Conservation (phyloP, 2,113 vertebrate species). For the Urocolius indicus region DNA sequence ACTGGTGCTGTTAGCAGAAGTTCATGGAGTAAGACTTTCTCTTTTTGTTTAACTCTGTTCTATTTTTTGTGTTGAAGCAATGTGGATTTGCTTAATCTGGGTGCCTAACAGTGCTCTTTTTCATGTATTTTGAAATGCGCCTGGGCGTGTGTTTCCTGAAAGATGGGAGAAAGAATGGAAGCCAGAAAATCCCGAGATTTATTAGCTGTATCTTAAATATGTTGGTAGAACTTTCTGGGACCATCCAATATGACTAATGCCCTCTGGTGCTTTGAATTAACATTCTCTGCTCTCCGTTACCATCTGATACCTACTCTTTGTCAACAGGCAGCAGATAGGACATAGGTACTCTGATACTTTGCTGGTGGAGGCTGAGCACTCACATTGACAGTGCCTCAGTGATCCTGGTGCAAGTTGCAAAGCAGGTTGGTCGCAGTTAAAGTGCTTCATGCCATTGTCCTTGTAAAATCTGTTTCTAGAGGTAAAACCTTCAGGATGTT, state of each 20-base stretch:
- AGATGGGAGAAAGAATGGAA: constrained; percentile 34
- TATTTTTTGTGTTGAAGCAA: background rate
- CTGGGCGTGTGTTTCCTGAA: constrained; percentile 19
- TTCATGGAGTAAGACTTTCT: constrained; percentile 56
- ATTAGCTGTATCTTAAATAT: background rate
- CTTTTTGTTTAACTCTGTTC: background rate
- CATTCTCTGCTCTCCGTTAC: background rate
- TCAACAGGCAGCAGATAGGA: background rate
- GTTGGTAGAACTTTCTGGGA: background rate
- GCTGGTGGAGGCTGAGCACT: background rate
- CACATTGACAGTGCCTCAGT: background rate
- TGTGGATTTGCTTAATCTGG: background rate
- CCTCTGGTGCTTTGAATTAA: constrained; percentile 6
- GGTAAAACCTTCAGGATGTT: background rate
- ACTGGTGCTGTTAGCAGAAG: constrained; percentile 68
- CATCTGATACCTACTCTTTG: background rate
- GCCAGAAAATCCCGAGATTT: background rate
- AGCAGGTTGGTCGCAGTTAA: background rate
- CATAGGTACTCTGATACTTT: accelerated
- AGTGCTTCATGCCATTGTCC: background rate
- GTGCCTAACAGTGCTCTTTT: constrained; percentile 34
- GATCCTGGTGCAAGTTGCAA: background rate
- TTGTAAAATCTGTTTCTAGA: background rate
- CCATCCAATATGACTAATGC: constrained; percentile 15
- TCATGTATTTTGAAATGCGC: background rate